Conservation (phyloP, 2,888 invertebrate genomes). For the Spatulosminthurus flaviceps region DNA sequence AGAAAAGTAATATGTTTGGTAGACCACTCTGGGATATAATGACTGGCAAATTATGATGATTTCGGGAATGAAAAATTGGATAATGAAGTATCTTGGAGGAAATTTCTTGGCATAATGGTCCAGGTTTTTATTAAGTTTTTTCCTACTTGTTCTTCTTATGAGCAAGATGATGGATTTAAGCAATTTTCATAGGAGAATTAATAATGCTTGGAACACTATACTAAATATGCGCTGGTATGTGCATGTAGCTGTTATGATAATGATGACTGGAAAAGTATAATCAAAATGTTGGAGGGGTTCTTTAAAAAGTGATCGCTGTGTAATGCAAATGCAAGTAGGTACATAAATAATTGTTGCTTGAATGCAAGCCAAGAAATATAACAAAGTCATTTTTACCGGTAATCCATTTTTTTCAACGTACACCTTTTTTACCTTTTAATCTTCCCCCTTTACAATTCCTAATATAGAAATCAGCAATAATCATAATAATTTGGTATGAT, state of each 20-base stretch:
- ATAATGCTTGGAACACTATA: neutral
- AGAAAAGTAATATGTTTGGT: too few species aligned
- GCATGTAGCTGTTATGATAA: too few species aligned
- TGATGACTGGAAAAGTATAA: neutral
- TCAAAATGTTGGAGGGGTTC: neutral
- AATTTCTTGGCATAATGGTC: neutral
- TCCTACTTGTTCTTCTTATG: neutral
- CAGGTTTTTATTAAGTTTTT: conserved; percentile 1
- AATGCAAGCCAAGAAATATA: neutral
- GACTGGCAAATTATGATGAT: conserved; percentile 50
- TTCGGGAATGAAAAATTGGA: conserved; percentile 33
- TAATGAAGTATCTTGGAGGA: neutral
- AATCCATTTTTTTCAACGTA: neutral
- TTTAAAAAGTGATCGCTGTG: neutral
- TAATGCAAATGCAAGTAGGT: neutral
- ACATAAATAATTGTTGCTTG: neutral
- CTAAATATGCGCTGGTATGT: too few species aligned
- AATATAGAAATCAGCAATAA: neutral
- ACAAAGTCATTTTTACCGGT: neutral
- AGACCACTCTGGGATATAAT: conserved; percentile 22
- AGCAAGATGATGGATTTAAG: neutral
- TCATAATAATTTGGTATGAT: neutral
- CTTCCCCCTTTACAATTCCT: conserved; percentile 3
- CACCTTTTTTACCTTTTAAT: conserved; percentile 1
- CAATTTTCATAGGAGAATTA: neutral